Evolutionary conservation across 2,888 invertebrate species (phyloP).

Genomic region (Synergus umbraculus): DNA sequence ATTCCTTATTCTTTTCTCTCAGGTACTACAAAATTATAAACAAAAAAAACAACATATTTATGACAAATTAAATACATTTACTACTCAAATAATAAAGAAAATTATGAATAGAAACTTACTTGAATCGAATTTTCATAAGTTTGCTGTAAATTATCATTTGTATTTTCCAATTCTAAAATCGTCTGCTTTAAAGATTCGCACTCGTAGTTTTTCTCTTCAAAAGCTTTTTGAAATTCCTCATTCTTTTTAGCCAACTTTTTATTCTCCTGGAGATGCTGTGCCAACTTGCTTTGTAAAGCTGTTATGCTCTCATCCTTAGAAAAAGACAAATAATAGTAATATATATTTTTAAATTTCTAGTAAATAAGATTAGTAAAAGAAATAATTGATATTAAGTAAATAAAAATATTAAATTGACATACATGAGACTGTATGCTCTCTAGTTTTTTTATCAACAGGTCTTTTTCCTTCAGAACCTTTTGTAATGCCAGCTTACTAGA

Average conservation of each 20-base stretch:
- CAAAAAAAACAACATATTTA: not conserved
- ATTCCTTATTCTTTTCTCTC: conserved; percentile 56
- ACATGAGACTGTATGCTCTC: conserved; percentile 58
- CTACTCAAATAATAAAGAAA: not conserved
- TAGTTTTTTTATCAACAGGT: conserved; percentile 50
- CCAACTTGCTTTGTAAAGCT: conserved; percentile 51
- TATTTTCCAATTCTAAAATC: conserved; percentile 51
- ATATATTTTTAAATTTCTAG: too few species aligned
- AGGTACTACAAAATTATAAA: conserved; percentile 50
- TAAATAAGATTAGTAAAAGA: too few species aligned
- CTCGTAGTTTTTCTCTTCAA: conserved; percentile 55
- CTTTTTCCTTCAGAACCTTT: conserved; percentile 56
- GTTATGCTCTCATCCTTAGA: conserved; percentile 54
- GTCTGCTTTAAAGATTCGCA: conserved; percentile 55
- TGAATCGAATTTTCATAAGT: conserved; percentile 55
- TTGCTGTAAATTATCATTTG: conserved; percentile 50
- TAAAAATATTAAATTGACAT: conserved; percentile 36
- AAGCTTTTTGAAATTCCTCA: conserved; percentile 45
- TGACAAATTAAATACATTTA: not conserved
- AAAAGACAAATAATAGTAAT: conserved; percentile 1
- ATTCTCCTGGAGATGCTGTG: conserved; percentile 56
- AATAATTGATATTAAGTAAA: not conserved
- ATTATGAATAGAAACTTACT: conserved; percentile 45
- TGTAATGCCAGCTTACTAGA: conserved; percentile 52
- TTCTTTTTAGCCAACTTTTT: conserved; percentile 48